Conservation (phyloP, 2,113 vertebrate genomes). For the Salvelinus fontinalis region DNA sequence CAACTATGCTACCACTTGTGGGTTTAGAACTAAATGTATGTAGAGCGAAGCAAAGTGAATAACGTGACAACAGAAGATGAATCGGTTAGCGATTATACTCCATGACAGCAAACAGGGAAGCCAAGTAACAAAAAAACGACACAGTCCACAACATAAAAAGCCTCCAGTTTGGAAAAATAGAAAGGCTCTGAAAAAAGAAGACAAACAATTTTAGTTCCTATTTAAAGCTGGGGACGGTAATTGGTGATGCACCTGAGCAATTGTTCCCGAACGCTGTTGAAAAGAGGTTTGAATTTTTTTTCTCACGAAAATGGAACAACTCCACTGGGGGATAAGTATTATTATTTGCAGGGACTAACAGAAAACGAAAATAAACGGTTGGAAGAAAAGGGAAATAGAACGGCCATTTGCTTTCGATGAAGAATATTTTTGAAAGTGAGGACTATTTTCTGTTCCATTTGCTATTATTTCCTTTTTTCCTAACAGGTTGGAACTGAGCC, state of each 20-base stretch:
- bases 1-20: no score
- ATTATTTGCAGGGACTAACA: slow-evolving; percentile 6
- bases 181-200: neutral
- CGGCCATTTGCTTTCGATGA: neutral
- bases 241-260: slow-evolving; percentile 2
- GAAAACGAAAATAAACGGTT: neutral
- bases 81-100: no score
- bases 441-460: neutral
- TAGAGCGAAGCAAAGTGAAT: no score
- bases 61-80: no score
- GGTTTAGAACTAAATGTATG: no score
- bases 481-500: neutral
- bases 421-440: neutral
- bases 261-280: neutral
- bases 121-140: no score
- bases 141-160: no score
- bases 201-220: neutral
- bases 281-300: neutral
- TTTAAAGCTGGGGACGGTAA: neutral
- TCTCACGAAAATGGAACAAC: neutral
- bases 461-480: neutral
- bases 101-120: no score
- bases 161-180: neutral
- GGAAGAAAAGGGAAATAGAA: neutral
- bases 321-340: slow-evolving; percentile 11